Evolutionary conservation across 1,140 invertebrate species (phyloP), one percentile per base, ranked within the genome.

Genomic region (Agraylea sexmaculata): DNA sequence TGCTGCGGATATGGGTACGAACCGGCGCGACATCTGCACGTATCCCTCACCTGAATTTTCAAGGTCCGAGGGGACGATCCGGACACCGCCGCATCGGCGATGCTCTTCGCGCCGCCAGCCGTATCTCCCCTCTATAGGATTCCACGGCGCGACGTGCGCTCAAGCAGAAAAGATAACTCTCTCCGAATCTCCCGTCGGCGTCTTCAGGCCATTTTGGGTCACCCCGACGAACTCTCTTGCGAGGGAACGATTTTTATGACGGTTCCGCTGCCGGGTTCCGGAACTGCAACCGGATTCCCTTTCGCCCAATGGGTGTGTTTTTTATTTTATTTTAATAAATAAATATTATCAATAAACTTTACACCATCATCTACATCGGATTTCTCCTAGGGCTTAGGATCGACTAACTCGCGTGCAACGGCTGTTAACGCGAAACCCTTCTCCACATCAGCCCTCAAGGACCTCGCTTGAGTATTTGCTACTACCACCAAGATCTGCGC

Each of bases 361-460:
- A n/a, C n/a, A n/a, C n/a, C n/a, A n/a, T n/a, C 58, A 62, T 62
- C 56, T 53, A 60, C 61, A 60, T 63, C 59, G 56, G 63, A 60
- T 69, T 62, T 78, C 73, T 68, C 69, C 66, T 73, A 68, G 68
- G 69, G 68, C 73, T 77, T 76, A 82, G 77, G 81, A 80, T 77
- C 79, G 78, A 84, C 81, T 85, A 68, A 85, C 78, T 79, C 79
- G 77, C 79, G 75, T 78, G 69, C 82, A 84, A 87, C 70, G 68
- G 77, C 80, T 83, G 82, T 86, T 85, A 74, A 82, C 80, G 78
- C 75, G 81, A 79, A 87, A 83, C 81, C 79, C 79, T 84, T 83
- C 77, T 79, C 80, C 78, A 80, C 79, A 70, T 85, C 78, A 79
- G 78, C 79, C 77, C 76, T 81, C 77, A 74, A 80, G 74, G 78